These are phyloP conservation scores for Phaenicophaeus curvirostris DNA, from an alignment of 2,797 vertebrate genomes.

Conservation along the genomic window DNA sequence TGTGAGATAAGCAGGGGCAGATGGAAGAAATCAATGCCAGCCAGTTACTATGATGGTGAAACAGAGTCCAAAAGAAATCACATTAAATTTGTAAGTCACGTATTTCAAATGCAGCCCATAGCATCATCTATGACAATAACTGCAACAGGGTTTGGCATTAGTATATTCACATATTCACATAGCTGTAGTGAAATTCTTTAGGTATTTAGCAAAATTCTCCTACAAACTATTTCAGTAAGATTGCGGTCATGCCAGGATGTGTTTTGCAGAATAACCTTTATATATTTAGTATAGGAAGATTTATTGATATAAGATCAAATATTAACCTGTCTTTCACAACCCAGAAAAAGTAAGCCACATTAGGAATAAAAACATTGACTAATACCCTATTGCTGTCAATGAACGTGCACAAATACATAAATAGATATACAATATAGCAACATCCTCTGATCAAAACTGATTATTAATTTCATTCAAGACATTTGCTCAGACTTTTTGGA, in stretches of 20 bases:
- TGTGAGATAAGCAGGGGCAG: constrained; percentile 38
- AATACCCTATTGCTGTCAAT: background rate
- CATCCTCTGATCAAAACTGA: background rate
- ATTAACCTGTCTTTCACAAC: constrained; percentile 44
- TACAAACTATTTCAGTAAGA: background rate
- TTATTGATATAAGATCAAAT: constrained; percentile 37
- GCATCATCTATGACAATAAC: background rate
- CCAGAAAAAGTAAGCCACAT: background rate
- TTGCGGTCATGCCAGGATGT: background rate
- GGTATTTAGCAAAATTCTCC: background rate
- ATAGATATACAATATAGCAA: background rate
- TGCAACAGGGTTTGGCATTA: background rate
- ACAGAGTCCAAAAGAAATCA: background rate
- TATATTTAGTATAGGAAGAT: background rate
- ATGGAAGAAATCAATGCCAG: constrained; percentile 33
- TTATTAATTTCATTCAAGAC: background rate
- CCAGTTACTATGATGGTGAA: background rate
- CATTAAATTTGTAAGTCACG: background rate
- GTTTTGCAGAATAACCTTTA: background rate
- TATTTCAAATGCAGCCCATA: background rate
- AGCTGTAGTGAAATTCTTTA: background rate
- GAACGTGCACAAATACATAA: background rate
- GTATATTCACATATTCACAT: background rate
- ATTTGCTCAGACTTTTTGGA: background rate
- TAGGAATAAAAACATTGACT: background rate